Evolutionary conservation across 2,797 vertebrate genomes (phyloP).

Genomic region (Oryzias dopingdopingensis): DNA sequence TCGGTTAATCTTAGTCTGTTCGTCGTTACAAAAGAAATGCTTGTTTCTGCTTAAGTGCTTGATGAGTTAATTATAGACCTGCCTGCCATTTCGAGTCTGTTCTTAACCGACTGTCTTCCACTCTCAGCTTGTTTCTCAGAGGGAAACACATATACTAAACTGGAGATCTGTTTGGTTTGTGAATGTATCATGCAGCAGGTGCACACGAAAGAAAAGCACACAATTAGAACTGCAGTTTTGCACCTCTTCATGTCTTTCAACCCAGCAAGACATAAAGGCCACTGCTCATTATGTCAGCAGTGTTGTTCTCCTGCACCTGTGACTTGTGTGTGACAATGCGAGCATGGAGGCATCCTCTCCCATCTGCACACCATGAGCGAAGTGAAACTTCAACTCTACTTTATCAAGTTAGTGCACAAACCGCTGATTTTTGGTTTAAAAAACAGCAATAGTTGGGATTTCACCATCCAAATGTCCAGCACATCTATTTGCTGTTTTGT

Average conservation of each 20-base stretch:
- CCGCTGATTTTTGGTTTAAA: too few species aligned
- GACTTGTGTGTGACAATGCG: neutral
- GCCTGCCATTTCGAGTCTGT: neutral
- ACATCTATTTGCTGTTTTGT: too few species aligned
- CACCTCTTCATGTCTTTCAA: neutral
- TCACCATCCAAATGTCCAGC: too few species aligned
- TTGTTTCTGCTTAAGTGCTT: constrained; percentile 3
- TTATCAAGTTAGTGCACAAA: too few species aligned
- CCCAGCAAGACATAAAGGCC: too few species aligned
- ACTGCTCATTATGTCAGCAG: too few species aligned
- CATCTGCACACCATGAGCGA: neutral
- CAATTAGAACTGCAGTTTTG: neutral
- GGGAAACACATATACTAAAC: neutral
- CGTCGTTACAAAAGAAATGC: neutral
- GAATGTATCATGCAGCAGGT: neutral
- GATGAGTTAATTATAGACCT: neutral
- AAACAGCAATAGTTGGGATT: too few species aligned
- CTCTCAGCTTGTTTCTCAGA: neutral
- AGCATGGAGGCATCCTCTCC: neutral
- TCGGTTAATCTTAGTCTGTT: neutral
- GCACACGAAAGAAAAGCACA: neutral
- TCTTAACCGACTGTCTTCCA: neutral
- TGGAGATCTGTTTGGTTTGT: neutral
- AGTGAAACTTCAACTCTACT: too few species aligned
- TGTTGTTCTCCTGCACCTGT: neutral